A percentile compares a stretch with the other conserved stretches of the same genome.
phyloP scores from a whole-genome alignment of 2,113 vertebrate species.

The Myotis yumanensis region DNA sequence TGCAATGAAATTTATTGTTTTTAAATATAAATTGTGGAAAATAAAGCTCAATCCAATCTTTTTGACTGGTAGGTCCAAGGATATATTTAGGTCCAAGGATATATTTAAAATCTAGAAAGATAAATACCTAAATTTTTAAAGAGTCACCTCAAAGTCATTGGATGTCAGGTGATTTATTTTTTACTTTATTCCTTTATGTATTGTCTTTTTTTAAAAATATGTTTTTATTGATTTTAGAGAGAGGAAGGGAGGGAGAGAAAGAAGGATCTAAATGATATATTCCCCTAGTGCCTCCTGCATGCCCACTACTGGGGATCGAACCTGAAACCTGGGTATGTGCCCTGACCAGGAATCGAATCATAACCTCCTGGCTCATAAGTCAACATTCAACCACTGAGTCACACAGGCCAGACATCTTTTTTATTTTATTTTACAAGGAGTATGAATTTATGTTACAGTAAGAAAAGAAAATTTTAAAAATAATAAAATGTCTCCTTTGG shows the following conservation, averaged over 20 bases:
- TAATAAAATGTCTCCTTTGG: neutral
- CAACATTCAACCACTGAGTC: too few species aligned
- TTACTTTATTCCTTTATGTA: neutral
- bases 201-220: neutral
- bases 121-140: constrained; percentile 9
- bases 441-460: neutral
- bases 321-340: too few species aligned
- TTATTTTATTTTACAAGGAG: neutral
- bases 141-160: neutral
- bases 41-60: neutral
- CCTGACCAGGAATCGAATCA: too few species aligned
- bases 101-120: neutral
- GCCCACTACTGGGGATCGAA: too few species aligned
- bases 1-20: neutral
- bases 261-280: too few species aligned
- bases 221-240: too few species aligned
- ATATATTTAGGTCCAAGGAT: neutral
- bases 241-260: too few species aligned
- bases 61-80: neutral
- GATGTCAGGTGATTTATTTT: neutral
- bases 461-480: neutral
- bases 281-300: too few species aligned
- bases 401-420: neutral
- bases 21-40: neutral
- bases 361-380: too few species aligned